Evolutionary conservation across 1,140 invertebrate genomes (phyloP).

Genomic region (Drosophila subobscura): DNA sequence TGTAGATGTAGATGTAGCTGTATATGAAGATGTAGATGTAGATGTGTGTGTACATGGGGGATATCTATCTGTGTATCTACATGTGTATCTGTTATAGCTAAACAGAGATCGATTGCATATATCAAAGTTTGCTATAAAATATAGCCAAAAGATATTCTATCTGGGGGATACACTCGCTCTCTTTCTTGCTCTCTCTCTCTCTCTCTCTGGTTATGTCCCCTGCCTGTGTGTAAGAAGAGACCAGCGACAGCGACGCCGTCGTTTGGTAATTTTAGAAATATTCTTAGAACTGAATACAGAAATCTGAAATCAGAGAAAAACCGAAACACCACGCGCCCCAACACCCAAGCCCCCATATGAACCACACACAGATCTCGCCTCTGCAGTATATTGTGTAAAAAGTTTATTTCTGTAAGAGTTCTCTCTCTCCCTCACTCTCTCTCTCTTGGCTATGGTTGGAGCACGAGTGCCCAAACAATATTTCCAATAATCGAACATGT

Average conservation of each 20-base stretch:
- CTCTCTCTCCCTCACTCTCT: conserved; percentile 12
- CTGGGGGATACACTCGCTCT: conserved; percentile 42
- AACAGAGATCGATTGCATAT: conserved; percentile 51
- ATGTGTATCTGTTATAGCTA: conserved; percentile 5
- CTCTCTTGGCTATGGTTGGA: conserved; percentile 13
- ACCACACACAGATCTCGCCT: background rate
- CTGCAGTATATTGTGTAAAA: conserved; percentile 73
- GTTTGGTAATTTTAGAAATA: conserved; percentile 66
- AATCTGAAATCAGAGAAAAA: conserved; percentile 54
- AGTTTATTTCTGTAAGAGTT: conserved; percentile 69
- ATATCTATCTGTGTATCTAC: conserved; percentile 39
- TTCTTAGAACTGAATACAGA: conserved; percentile 60
- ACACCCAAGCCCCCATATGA: no score
- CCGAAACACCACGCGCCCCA: conserved; percentile 60
- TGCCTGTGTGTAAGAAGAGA: background rate
- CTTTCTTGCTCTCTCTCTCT: conserved; percentile 18
- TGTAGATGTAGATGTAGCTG: conserved; percentile 3
- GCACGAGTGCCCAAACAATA: conserved; percentile 38
- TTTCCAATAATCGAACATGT: conserved; percentile 47
- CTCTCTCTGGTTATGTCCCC: conserved; percentile 12
- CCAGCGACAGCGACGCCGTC: conserved; percentile 6
- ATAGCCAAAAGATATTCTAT: conserved; percentile 61
- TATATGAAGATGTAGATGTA: conserved; percentile 16
- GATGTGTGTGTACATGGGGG: background rate
- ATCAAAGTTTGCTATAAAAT: conserved; percentile 41